A percentile compares a stretch with the other conserved stretches of the same genome.
Conservation (phyloP, 2,113 vertebrate genomes). For the Himantopus leucocephalus region DNA sequence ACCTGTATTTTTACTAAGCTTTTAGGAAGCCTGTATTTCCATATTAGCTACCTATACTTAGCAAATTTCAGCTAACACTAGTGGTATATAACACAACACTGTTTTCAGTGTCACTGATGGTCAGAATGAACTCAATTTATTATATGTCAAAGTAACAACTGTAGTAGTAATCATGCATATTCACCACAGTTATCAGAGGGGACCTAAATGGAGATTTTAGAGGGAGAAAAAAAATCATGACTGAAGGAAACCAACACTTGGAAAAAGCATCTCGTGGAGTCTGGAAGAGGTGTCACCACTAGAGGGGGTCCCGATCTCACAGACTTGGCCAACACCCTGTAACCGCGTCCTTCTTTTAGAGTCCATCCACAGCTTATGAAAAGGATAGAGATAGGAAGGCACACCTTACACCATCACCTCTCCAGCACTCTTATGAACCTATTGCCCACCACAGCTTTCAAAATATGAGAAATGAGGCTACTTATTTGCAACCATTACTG, state of each 20-base stretch:
- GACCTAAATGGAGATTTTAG: neutral
- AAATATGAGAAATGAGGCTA: neutral
- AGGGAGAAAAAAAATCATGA: neutral
- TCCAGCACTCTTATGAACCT: neutral
- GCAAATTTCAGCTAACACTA: neutral
- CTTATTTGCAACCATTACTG: neutral
- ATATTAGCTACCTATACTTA: neutral
- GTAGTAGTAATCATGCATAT: neutral
- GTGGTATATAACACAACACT: neutral
- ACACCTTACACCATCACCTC: neutral
- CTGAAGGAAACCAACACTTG: neutral
- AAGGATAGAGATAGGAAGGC: neutral
- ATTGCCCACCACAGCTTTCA: neutral
- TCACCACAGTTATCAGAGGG: neutral
- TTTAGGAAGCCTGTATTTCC: neutral
- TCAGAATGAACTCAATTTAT: neutral
- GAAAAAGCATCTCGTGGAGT: fast-evolving
- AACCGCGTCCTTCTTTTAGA: neutral
- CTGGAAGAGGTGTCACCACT: neutral
- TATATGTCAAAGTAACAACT: neutral
- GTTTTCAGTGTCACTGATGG: neutral
- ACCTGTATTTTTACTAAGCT: neutral
- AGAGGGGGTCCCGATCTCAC: slow-evolving; percentile 29
- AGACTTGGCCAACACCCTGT: neutral
- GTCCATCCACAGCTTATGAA: fast-evolving